These are phyloP conservation scores for Platyscapa corneri DNA, from an alignment of 1,140 invertebrate species.

Conservation along the genomic window DNA sequence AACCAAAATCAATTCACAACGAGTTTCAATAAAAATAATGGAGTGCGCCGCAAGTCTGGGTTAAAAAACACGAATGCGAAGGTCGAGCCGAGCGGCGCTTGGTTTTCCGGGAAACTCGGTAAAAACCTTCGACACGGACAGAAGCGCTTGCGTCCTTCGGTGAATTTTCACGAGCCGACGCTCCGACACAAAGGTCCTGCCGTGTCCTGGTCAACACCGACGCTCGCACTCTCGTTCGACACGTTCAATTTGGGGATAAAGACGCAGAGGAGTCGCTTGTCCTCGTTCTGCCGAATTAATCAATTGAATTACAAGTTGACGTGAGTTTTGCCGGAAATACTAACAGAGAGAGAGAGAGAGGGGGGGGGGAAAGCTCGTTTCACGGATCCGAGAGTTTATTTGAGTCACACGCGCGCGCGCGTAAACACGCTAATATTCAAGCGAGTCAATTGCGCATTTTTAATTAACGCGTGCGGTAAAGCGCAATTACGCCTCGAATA, in stretches of 20 bases:
- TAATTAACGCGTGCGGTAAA: constrained; percentile 22
- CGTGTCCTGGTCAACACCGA: neutral
- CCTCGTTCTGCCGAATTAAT: neutral
- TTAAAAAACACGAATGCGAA: neutral
- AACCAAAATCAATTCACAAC: neutral
- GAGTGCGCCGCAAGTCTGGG: too few relatives aligned
- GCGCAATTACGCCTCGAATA: neutral
- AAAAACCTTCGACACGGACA: neutral
- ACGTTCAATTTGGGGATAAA: neutral
- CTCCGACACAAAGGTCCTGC: neutral
- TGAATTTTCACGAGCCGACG: neutral
- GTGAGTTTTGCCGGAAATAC: neutral
- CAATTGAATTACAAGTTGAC: constrained; percentile 26
- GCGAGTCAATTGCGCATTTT: constrained; percentile 9
- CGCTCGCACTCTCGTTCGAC: neutral
- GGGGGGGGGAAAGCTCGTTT: neutral
- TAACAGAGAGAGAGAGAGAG: neutral
- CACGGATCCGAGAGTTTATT: neutral
- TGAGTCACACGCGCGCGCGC: neutral
- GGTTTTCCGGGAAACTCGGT: neutral
- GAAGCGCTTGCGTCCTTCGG: too few relatives aligned
- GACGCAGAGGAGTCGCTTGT: neutral
- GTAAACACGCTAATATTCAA: neutral
- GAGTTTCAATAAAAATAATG: neutral
- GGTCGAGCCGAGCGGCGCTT: neutral